phyloP scores from a whole-genome alignment of 2,113 vertebrate genomes.

The Mustelus asterias region DNA sequence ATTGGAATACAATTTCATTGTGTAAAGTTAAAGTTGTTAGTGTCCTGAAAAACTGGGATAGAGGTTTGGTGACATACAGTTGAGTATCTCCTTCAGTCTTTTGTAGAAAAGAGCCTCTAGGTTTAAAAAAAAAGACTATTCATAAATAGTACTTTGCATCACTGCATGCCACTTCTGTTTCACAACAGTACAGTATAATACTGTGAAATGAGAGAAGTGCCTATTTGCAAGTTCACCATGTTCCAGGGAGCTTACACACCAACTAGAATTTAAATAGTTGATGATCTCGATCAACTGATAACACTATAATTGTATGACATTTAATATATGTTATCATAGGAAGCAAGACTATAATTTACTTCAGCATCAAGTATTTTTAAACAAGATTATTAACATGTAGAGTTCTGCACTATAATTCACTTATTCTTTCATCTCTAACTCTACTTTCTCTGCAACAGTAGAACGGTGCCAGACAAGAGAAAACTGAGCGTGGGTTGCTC shows the following conservation, averaged over 20 bases:
- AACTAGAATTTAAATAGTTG: neutral
- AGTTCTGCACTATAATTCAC: neutral
- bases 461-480: neutral
- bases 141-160: neutral
- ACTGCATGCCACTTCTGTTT: neutral
- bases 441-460: neutral
- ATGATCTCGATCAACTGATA: neutral
- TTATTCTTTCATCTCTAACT: neutral
- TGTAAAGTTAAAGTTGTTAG: neutral
- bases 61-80: neutral
- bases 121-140: neutral
- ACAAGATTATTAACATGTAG: neutral
- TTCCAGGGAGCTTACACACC: neutral
- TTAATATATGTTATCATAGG: neutral
- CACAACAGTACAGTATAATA: conserved; percentile 17
- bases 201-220: neutral
- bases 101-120: neutral
- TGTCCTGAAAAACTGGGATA: neutral
- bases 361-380: conserved; percentile 12
- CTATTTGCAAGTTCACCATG: neutral
- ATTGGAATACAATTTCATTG: neutral
- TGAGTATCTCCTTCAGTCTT: neutral
- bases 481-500: neutral
- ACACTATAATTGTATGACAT: neutral
- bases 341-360: conserved; percentile 18